A percentile compares a stretch with the other conserved stretches of the same genome.
phyloP scores from a whole-genome alignment of 2,113 vertebrate genomes.

The Neofelis nebulosa region DNA sequence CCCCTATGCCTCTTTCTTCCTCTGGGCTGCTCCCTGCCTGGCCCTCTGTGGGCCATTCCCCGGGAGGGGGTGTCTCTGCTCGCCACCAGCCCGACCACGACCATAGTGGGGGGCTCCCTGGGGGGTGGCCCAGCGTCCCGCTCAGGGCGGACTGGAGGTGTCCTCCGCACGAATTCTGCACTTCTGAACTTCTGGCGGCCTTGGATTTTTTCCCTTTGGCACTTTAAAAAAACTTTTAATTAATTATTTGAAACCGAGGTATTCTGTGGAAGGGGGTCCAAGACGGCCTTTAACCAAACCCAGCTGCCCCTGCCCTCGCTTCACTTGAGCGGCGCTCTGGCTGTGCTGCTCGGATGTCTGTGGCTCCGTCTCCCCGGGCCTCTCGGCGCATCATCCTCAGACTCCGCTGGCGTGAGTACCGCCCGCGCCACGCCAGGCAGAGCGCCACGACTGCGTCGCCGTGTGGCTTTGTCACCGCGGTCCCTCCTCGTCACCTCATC shows the following conservation, averaged over 20 bases:
- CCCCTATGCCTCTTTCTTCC: neutral
- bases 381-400: rapidly evolving
- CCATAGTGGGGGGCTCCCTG: no score
- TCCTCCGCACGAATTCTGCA: neutral
- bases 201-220: neutral
- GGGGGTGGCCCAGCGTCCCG: rapidly evolving
- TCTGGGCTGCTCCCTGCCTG: neutral
- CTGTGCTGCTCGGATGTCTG: neutral
- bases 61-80: neutral
- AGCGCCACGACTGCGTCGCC: neutral
- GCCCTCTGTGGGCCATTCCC: neutral
- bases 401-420: rapidly evolving
- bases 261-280: neutral
- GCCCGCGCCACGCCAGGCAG: neutral
- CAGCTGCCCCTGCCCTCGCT: no score
- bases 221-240: neutral
- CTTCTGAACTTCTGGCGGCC: neutral
- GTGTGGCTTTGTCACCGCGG: no score
- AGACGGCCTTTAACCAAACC: no score
- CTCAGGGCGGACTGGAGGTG: neutral
- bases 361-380: rapidly evolving
- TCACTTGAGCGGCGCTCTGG: neutral
- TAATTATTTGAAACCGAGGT: neutral
- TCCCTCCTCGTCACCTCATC: no score
- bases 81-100: rapidly evolving